phyloP scores from a whole-genome alignment of 2,113 vertebrate species.

The Psilopsiagon aymara region DNA sequence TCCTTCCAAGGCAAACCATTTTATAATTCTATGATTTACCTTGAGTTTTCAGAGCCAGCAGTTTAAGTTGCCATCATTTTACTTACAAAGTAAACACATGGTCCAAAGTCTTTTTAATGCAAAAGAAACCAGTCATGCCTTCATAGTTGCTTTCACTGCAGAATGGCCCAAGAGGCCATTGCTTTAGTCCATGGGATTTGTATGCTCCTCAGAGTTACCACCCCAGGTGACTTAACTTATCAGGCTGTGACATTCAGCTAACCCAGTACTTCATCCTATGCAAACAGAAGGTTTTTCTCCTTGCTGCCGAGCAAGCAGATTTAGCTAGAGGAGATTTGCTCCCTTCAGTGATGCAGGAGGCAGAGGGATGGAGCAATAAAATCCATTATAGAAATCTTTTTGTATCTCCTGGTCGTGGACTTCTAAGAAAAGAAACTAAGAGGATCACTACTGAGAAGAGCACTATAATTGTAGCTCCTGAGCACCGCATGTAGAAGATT shows the following conservation, averaged over 20 bases:
- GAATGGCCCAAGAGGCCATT: background rate
- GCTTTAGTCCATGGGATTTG: background rate
- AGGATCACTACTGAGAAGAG: conserved; percentile 75
- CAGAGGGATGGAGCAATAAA: conserved; percentile 56
- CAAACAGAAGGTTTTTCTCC: conserved; percentile 22
- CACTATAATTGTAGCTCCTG: conserved; percentile 72
- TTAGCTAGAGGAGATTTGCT: conserved; percentile 13
- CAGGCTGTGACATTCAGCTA: background rate
- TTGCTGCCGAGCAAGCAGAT: conserved; percentile 19
- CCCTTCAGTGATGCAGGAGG: background rate
- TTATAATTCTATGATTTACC: background rate
- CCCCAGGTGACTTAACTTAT: background rate
- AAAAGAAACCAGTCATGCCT: background rate
- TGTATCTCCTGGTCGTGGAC: conserved; percentile 70
- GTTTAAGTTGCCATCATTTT: background rate
- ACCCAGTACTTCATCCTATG: background rate
- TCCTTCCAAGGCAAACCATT: background rate
- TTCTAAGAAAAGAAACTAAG: conserved; percentile 74
- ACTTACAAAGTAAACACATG: background rate
- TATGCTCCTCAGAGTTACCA: background rate
- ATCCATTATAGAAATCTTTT: conserved; percentile 71
- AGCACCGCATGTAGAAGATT: conserved; percentile 51
- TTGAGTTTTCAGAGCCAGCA: background rate
- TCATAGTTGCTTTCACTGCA: background rate
- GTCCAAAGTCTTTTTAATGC: background rate